Evolutionary conservation across 2,797 vertebrate genomes (phyloP).

Genomic region (Anguilla marmorata): DNA sequence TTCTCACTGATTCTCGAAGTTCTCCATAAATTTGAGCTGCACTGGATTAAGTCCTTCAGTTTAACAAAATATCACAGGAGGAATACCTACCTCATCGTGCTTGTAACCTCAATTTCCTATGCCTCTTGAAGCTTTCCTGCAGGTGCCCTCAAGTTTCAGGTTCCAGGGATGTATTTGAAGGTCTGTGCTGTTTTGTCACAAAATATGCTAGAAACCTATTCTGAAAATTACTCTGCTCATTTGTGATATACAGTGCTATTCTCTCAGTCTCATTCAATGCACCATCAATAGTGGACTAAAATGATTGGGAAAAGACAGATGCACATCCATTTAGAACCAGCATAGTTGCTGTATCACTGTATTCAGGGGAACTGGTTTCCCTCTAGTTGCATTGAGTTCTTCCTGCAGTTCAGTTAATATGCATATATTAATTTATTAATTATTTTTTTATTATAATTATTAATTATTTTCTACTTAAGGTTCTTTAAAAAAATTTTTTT

Average conservation of each 20-base stretch:
- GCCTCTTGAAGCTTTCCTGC: conserved; percentile 15
- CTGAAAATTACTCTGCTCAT: neutral
- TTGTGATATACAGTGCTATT: neutral
- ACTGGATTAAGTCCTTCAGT: neutral
- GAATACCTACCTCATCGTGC: conserved; percentile 6
- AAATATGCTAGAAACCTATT: neutral
- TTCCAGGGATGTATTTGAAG: neutral
- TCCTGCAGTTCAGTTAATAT: too few relatives aligned
- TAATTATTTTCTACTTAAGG: too few relatives aligned
- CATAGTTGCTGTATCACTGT: too few relatives aligned
- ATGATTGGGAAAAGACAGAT: too few relatives aligned
- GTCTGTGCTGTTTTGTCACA: neutral
- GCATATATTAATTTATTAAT: too few relatives aligned
- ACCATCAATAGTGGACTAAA: too few relatives aligned
- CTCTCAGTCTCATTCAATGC: neutral
- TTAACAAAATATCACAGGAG: conserved; percentile 2
- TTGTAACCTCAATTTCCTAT: conserved; percentile 23
- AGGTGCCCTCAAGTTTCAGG: neutral
- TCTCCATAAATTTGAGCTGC: neutral
- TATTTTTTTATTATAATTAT: too few relatives aligned
- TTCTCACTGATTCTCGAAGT: neutral
- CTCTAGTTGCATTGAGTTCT: too few relatives aligned
- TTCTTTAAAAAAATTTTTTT: too few relatives aligned
- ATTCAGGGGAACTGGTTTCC: too few relatives aligned
- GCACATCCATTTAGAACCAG: too few relatives aligned